These are phyloP conservation scores for Andrena dorsata DNA, from an alignment of 2,888 invertebrate species.

Conservation along the genomic window DNA sequence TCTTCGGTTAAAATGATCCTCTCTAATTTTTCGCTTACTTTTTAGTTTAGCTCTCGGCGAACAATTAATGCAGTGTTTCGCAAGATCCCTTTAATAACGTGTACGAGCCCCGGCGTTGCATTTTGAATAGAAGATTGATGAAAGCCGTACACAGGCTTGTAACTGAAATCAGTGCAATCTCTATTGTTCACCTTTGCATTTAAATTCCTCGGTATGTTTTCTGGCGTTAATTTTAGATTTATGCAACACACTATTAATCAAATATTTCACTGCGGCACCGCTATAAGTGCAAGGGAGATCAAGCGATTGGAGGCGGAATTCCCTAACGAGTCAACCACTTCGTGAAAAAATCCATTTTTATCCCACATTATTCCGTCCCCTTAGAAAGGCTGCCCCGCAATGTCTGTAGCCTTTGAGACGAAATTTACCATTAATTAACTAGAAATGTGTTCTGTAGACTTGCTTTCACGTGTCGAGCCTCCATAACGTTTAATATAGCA, in stretches of 20 bases:
- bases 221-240: neutral
- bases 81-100: neutral
- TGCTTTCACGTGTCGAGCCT: too few relatives aligned
- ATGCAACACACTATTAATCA: neutral
- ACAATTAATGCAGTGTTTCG: neutral
- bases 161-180: neutral
- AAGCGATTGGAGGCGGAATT: too few relatives aligned
- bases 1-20: neutral
- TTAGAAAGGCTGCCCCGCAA: too few relatives aligned
- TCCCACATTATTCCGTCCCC: too few relatives aligned
- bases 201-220: neutral
- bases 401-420: too few relatives aligned
- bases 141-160: neutral
- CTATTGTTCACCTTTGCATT: neutral
- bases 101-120: neutral
- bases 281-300: too few relatives aligned
- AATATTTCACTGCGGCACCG: neutral
- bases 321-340: too few relatives aligned
- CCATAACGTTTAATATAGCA: too few relatives aligned
- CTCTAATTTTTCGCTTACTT: neutral
- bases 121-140: conserved; percentile 7
- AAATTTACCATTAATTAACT: too few relatives aligned
- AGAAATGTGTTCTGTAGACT: too few relatives aligned
- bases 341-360: too few relatives aligned
- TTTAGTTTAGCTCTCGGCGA: neutral